phyloP scores from a whole-genome alignment of 2,113 vertebrate species.

The Chitala chitala region DNA sequence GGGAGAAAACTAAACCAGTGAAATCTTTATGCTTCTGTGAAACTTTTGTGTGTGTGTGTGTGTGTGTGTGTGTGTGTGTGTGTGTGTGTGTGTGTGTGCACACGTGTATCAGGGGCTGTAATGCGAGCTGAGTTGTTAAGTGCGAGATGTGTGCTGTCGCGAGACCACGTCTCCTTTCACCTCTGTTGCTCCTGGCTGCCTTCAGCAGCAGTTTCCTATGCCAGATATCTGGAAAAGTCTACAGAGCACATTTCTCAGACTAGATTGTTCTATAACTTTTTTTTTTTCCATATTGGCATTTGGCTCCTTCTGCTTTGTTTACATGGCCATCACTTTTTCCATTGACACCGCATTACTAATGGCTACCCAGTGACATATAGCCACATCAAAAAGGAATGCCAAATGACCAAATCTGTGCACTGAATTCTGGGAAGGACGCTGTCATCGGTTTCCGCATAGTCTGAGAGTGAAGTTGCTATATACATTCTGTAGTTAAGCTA shows the following conservation, averaged over 20 bases:
- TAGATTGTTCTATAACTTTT: conserved; percentile 47
- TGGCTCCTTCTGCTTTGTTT: conserved; percentile 39
- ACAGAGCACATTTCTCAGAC: conserved; percentile 60
- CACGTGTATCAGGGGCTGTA: neutral
- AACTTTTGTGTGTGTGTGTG: neutral
- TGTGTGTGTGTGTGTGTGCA: neutral
- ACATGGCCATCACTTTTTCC: conserved; percentile 35
- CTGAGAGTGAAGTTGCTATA: neutral
- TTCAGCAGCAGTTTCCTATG: conserved; percentile 18
- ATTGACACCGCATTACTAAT: conserved; percentile 27
- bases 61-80: neutral
- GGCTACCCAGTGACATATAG: too few species aligned
- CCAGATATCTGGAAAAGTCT: conserved; percentile 71
- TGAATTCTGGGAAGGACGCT: neutral
- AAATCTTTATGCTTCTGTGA: neutral
- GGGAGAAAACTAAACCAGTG: neutral
- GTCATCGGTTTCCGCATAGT: too few species aligned
- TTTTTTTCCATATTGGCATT: conserved; percentile 44
- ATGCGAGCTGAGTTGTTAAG: neutral
- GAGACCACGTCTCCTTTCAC: too few species aligned
- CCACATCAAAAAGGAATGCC: neutral
- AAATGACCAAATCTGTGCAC: neutral
- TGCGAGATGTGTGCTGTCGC: neutral
- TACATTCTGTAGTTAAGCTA: too few species aligned
- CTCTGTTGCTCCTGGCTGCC: neutral